Conservation (phyloP, 2,113 vertebrate genomes). For the Oncorhynchus clarkii region DNA sequence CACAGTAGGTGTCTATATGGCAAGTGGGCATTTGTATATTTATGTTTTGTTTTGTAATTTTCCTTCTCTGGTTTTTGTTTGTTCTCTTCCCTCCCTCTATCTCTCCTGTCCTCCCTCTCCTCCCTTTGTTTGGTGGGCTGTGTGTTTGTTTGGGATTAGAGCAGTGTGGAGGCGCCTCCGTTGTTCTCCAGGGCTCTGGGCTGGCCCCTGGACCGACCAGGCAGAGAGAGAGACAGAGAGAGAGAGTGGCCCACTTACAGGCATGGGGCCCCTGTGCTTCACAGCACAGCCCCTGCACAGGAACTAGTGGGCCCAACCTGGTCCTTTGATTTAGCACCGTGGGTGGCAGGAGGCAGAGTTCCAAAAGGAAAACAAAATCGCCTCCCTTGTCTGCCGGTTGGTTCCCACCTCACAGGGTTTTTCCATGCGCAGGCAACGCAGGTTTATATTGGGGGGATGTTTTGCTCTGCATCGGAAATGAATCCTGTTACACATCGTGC, state of each 20-base stretch:
- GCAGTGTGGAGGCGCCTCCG: slow-evolving; percentile 47
- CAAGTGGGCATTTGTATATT: neutral
- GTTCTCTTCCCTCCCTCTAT: slow-evolving; percentile 17
- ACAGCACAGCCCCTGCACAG: neutral
- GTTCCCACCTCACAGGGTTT: neutral
- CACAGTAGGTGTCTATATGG: slow-evolving; percentile 42
- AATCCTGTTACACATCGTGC: neutral
- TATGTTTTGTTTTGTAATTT: slow-evolving; percentile 37
- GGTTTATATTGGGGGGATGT: neutral
- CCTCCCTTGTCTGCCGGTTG: neutral
- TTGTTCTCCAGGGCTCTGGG: slow-evolving; percentile 16
- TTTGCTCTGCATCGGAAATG: neutral
- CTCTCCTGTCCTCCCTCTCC: slow-evolving; percentile 13
- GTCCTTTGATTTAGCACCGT: slow-evolving; percentile 46
- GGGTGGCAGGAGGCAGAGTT: slow-evolving; percentile 49
- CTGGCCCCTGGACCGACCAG: slow-evolving; percentile 11
- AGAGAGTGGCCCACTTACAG: slow-evolving; percentile 22
- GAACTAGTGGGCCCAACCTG: slow-evolving; percentile 27
- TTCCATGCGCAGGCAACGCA: neutral
- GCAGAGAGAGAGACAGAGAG: too few species aligned
- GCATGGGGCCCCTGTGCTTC: slow-evolving; percentile 18
- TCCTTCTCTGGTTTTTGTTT: slow-evolving; percentile 41
- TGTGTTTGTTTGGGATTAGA: slow-evolving; percentile 46
- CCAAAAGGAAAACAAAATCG: slow-evolving; percentile 29
- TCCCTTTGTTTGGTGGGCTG: slow-evolving; percentile 29